These are phyloP conservation scores for Vicugna pacos DNA, from an alignment of 2,113 vertebrate species.

Conservation along the genomic window DNA sequence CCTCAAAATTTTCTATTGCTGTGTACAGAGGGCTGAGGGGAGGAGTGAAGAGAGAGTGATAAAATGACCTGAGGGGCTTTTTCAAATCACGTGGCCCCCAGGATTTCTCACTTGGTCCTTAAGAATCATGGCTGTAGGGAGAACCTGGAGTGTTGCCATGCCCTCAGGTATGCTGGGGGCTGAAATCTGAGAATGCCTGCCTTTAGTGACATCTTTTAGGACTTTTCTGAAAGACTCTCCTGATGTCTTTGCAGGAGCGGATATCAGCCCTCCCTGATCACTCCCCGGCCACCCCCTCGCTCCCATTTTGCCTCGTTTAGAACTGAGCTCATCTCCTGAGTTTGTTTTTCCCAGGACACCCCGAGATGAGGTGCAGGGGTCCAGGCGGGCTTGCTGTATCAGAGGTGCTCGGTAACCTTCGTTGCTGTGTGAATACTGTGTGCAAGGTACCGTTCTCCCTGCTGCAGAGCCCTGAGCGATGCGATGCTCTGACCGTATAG, in stretches of 20 bases:
- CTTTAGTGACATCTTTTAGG: not conserved
- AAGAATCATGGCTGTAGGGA: not conserved
- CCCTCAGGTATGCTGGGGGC: not conserved
- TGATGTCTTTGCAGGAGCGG: not conserved
- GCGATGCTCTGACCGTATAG: not conserved
- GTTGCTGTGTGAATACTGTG: not conserved
- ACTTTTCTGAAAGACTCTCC: not conserved
- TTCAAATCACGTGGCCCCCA: not conserved
- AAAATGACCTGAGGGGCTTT: not conserved
- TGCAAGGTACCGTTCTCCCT: not conserved
- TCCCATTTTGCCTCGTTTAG: not conserved
- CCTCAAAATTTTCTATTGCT: not conserved
- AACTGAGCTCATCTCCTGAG: not conserved
- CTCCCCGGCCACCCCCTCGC: not conserved
- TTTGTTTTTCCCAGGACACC: not conserved
- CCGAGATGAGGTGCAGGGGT: not conserved
- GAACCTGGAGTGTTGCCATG: not conserved
- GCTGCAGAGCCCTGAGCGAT: not conserved
- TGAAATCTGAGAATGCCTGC: not conserved
- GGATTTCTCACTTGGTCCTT: not conserved
- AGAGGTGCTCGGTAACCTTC: not conserved
- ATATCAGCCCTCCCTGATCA: not conserved
- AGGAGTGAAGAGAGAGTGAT: not conserved
- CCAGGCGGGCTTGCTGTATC: not conserved
- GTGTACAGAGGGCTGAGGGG: not conserved